A percentile compares a stretch with the other conserved stretches of the same genome.
phyloP scores from a whole-genome alignment of 2,113 vertebrate species.

The Neodontobutis hainanensis region DNA sequence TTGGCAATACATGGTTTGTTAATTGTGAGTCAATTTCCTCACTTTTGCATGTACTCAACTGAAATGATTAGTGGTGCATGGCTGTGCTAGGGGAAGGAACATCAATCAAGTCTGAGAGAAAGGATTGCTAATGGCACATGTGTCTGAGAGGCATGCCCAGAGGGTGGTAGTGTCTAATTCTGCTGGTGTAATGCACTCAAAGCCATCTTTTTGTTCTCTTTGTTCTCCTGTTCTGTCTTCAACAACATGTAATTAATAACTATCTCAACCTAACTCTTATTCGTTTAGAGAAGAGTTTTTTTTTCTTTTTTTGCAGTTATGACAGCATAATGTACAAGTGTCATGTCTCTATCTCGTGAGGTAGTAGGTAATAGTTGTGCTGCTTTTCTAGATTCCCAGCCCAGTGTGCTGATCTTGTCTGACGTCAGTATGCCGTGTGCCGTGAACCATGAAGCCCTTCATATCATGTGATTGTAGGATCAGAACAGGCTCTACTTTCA shows the following conservation, averaged over 20 bases:
- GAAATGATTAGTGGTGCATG: conserved; percentile 75
- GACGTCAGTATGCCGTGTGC: conserved; percentile 53
- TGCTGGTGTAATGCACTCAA: conserved; percentile 22
- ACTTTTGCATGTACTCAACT: conserved; percentile 58
- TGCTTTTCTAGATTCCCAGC: conserved; percentile 48
- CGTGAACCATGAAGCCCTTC: conserved; percentile 34
- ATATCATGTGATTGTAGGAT: conserved; percentile 48
- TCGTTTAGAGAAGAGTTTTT: neutral
- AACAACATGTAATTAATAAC: conserved; percentile 32
- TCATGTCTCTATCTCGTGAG: conserved; percentile 36
- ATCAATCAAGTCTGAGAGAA: conserved; percentile 71
- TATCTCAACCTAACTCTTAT: neutral
- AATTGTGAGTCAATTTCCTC: conserved; percentile 69
- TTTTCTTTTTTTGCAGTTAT: neutral
- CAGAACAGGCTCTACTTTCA: conserved; percentile 38
- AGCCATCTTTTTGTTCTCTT: conserved; percentile 36
- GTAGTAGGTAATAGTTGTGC: conserved; percentile 31
- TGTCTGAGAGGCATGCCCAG: conserved; percentile 44
- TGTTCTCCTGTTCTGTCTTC: conserved; percentile 39
- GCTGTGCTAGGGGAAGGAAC: conserved; percentile 51
- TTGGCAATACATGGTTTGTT: conserved; percentile 68
- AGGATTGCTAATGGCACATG: conserved; percentile 59
- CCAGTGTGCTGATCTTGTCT: conserved; percentile 35
- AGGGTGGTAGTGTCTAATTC: conserved; percentile 27
- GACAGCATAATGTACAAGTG: conserved; percentile 25